Base-by-base conservation (phyloP, 2,113 vertebrate species). In the Oreochromis aureus region DNA sequence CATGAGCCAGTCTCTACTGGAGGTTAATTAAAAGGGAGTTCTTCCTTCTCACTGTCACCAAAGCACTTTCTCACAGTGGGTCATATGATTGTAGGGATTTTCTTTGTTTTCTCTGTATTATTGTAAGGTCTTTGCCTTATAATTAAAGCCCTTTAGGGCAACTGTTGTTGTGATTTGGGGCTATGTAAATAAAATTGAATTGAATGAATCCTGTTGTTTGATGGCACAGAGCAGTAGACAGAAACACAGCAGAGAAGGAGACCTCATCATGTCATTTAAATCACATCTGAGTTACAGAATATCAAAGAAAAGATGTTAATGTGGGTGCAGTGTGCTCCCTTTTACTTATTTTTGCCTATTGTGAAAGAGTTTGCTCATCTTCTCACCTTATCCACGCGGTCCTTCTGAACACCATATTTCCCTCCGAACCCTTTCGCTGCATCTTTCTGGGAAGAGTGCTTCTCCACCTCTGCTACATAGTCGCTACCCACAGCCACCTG, bases 371-470 rank as follows among this genome's bases (percentile, higher is more conserved):
- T 19, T 41, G 6, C 54, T 55, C 73, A 27, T 80, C 16, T 46
- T 44, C 96, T 86, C 63, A 99, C 99, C 97, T 98, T 97, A 93
- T 99, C 98, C 0, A 97, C 94, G 2, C 98, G 96, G 85, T 99
- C 99, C 93, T 94, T 97, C 94, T 99, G 97, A 10, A 99, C 96
- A 7, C 98, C 99, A 0, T 95, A 99, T 91, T 98, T 99, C 3
- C 99, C 98, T 0, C 98, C 98, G 34, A 99, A 99, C 5, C 99
- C 99, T 85, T 92, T 95, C 0, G 98, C 96, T 2, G 97, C 98
- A 18, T 99, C 99, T 0, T 96, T 99, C 95, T 99, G 99, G 1
- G 98, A 99, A 1, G 98, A 98, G 93, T 99, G 98, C 81, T 98
- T 97, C 55, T 96, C 96, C 0, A 99, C 96, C 2, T 97, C 93